A percentile compares a stretch with the other conserved stretches of the same genome.
These are phyloP conservation scores for Macaca mulatta DNA, from an alignment of 2,113 vertebrate genomes.

Conservation along the genomic window DNA sequence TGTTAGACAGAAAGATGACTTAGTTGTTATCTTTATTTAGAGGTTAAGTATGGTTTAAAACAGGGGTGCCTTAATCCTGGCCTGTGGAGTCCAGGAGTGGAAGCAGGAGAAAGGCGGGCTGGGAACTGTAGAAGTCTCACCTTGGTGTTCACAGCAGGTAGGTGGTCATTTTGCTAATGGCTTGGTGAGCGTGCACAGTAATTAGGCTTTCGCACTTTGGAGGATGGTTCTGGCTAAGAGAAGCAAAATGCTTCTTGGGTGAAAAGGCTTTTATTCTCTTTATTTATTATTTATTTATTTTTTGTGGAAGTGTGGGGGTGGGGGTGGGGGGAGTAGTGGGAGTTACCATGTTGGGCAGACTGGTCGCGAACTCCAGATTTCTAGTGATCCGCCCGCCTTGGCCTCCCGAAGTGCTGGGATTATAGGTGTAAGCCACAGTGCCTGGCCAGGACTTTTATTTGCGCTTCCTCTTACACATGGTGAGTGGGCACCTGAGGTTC, in stretches of 20 bases:
- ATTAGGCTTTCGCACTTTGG: neutral
- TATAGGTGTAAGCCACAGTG: no score
- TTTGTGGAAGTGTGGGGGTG: no score
- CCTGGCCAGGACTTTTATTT: no score
- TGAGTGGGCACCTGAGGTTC: neutral
- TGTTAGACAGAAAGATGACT: neutral
- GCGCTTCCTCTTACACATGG: neutral
- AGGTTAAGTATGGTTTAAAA: neutral
- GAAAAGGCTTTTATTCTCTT: neutral
- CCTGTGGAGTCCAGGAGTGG: neutral
- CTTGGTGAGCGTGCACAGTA: neutral
- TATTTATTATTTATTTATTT: no score
- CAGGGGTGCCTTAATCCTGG: neutral
- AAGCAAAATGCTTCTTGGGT: neutral
- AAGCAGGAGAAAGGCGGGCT: slow-evolving; percentile 42
- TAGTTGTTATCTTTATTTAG: neutral
- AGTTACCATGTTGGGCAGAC: no score
- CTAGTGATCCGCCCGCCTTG: no score
- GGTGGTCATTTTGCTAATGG: neutral
- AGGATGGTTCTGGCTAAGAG: neutral
- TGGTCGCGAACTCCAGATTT: no score
- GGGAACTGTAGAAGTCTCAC: slow-evolving; percentile 60
- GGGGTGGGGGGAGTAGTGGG: no score
- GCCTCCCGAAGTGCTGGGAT: no score
- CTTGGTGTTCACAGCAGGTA: neutral